Percentiles rank a stretch among this genome's conserved stretches.
Evolutionary conservation across 2,113 vertebrate genomes (phyloP).

Genomic region (Ramphastos sulfuratus): DNA sequence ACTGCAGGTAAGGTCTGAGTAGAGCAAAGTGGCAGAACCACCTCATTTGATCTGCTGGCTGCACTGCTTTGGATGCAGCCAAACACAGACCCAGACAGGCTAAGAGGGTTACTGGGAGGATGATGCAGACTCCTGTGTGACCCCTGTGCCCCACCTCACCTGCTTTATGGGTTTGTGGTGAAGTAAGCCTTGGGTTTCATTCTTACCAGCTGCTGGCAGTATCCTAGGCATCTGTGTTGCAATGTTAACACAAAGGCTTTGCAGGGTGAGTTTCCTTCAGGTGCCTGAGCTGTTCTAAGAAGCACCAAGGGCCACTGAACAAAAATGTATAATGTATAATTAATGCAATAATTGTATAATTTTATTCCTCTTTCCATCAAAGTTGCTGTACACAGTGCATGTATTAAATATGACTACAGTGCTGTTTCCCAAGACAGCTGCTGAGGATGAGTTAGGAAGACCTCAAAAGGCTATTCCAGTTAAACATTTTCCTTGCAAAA

Average conservation of each 20-base stretch:
- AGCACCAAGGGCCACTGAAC: conserved; percentile 38
- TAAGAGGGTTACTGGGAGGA: neutral
- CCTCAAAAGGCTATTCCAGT: conserved; percentile 44
- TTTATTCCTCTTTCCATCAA: conserved; percentile 59
- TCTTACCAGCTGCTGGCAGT: neutral
- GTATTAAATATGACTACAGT: conserved; percentile 65
- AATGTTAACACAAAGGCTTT: neutral
- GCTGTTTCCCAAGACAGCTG: conserved; percentile 49
- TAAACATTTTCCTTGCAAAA: conserved; percentile 68
- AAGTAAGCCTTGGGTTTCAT: neutral
- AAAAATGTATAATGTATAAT: conserved; percentile 64
- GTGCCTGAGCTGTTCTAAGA: conserved; percentile 26
- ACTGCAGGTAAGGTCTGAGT: too few relatives aligned
- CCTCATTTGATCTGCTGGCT: too few relatives aligned
- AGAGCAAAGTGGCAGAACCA: too few relatives aligned
- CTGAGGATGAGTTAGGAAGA: conserved; percentile 52
- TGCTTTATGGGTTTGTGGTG: neutral
- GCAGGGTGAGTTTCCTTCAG: neutral
- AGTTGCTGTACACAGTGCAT: conserved; percentile 30
- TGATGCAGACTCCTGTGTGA: rapidly evolving
- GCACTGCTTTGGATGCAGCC: too few relatives aligned
- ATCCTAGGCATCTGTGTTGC: neutral
- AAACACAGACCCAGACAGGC: rapidly evolving
- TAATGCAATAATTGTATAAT: conserved; percentile 67
- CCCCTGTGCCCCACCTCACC: neutral